Conservation (phyloP, 2,113 vertebrate species). For the Seriola dumerili region DNA sequence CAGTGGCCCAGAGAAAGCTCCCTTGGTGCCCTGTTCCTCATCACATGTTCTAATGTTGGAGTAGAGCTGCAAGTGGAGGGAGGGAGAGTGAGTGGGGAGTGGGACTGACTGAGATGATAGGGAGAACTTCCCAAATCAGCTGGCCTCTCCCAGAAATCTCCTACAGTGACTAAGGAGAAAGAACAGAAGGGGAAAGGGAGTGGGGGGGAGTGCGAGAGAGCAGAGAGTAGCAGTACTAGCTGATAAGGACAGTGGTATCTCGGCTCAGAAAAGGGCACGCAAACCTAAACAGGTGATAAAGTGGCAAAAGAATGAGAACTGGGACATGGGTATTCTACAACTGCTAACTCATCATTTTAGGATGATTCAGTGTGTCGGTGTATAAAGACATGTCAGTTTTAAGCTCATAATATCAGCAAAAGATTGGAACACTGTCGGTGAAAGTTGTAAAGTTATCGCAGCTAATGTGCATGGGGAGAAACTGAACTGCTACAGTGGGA, state of each 20-base stretch:
- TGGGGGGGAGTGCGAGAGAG: slow-evolving; percentile 38
- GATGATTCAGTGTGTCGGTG: background rate
- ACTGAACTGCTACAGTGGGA: slow-evolving; percentile 28
- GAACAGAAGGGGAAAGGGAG: slow-evolving; percentile 17
- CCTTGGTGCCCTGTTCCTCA: slow-evolving; percentile 58
- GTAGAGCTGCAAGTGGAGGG: background rate
- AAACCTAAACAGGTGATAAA: slow-evolving; percentile 78
- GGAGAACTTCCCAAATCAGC: slow-evolving; percentile 44
- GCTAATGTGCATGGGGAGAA: slow-evolving; percentile 5
- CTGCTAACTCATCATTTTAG: slow-evolving; percentile 28
- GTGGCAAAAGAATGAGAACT: slow-evolving; percentile 40
- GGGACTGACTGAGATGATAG: background rate
- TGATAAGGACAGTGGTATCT: slow-evolving; percentile 69
- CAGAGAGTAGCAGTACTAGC: slow-evolving; percentile 15
- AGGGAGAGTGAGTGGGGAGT: background rate
- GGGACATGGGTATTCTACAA: slow-evolving; percentile 9
- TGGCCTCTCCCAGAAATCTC: slow-evolving; percentile 35
- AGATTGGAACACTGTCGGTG: background rate
- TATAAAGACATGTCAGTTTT: background rate
- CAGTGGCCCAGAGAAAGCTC: slow-evolving; percentile 57
- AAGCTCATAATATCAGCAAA: background rate
- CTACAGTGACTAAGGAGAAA: slow-evolving; percentile 34
- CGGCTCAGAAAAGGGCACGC: slow-evolving; percentile 55
- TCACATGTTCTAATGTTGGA: slow-evolving; percentile 56
- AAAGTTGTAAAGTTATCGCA: slow-evolving; percentile 30